Percentiles rank a stretch among this genome's conserved stretches.
phyloP scores from a whole-genome alignment of 2,797 vertebrate genomes.

The Parauchenoglanis ngamensis region DNA sequence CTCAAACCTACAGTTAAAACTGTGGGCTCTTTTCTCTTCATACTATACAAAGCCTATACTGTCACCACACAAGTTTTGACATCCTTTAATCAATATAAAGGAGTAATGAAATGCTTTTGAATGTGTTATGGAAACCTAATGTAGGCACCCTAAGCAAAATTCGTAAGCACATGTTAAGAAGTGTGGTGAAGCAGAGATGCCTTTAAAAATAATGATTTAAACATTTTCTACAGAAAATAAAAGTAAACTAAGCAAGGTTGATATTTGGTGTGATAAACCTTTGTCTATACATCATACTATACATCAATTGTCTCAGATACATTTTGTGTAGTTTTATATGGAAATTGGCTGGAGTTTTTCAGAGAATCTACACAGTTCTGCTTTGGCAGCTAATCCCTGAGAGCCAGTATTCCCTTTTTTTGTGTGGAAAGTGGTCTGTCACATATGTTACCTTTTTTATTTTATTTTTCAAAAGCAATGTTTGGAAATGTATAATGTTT shows the following conservation, averaged over 20 bases:
- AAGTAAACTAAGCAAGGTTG: background rate
- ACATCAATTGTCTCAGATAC: background rate
- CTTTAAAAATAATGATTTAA: constrained; percentile 1
- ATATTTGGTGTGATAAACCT: too few relatives aligned
- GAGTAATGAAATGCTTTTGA: too few relatives aligned
- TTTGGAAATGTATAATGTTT: background rate
- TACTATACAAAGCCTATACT: background rate
- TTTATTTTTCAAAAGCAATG: background rate
- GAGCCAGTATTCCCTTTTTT: background rate
- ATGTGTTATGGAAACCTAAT: too few relatives aligned
- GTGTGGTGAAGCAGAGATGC: background rate
- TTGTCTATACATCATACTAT: too few relatives aligned
- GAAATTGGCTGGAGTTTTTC: background rate
- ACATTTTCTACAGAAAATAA: background rate
- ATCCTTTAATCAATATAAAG: too few relatives aligned
- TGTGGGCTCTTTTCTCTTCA: background rate
- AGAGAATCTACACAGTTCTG: background rate
- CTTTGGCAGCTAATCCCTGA: background rate
- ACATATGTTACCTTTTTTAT: background rate
- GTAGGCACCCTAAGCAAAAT: background rate
- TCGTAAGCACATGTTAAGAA: background rate
- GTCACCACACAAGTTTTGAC: background rate
- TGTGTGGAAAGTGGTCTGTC: background rate
- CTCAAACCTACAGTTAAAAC: background rate
- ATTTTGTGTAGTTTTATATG: background rate